Conservation (phyloP, 2,113 vertebrate species). For the Anseranas semipalmata region DNA sequence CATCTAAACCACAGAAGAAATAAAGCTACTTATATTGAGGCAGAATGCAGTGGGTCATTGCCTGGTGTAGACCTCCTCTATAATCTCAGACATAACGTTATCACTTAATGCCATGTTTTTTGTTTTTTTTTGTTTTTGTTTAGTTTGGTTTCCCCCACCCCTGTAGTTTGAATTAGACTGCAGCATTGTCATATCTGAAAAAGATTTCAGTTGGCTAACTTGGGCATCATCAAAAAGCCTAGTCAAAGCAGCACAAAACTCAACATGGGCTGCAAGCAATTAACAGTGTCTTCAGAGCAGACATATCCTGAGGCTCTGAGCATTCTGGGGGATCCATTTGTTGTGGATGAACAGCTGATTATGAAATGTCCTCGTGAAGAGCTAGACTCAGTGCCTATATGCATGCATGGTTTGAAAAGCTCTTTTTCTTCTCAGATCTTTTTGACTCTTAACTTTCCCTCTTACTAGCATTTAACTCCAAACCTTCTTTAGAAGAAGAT, state of each 20-base stretch:
- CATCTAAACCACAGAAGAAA: not conserved
- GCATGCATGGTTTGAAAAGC: rapidly evolving
- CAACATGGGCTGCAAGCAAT: not conserved
- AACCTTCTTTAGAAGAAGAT: not conserved
- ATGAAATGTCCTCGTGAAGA: not conserved
- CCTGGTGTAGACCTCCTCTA: not conserved
- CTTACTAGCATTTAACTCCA: not conserved
- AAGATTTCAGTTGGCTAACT: not conserved
- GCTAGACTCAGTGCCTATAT: not conserved
- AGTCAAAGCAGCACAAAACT: not conserved
- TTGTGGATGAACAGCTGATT: conserved; percentile 5
- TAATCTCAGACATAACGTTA: not conserved
- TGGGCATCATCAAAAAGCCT: not conserved
- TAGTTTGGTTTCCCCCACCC: not conserved
- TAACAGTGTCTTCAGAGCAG: not conserved
- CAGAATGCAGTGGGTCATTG: not conserved
- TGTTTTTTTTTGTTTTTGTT: too few relatives aligned
- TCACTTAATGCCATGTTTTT: not conserved
- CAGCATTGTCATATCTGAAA: not conserved
- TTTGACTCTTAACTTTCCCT: not conserved
- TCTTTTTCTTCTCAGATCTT: not conserved
- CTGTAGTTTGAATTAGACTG: not conserved
- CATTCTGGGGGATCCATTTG: not conserved
- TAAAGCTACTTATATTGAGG: not conserved
- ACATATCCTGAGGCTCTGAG: conserved; percentile 5